Percentiles rank a stretch among this genome's conserved stretches.
phyloP scores from a whole-genome alignment of 2,797 vertebrate species.

The Avahi laniger region DNA sequence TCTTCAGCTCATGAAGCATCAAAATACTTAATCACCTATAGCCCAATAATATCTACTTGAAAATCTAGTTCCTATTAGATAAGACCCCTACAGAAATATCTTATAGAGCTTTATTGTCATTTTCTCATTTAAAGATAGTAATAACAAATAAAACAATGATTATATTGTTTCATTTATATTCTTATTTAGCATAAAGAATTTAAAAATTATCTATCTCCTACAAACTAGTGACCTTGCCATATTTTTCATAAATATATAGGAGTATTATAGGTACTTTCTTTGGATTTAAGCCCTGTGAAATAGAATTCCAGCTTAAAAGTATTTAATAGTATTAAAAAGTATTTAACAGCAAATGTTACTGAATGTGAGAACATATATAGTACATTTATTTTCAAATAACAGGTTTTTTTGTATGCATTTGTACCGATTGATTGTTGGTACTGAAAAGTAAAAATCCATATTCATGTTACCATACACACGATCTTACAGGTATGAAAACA shows the following conservation, averaged over 20 bases:
- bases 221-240: not conserved
- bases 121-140: not conserved
- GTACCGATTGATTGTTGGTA: not conserved
- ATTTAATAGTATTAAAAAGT: not conserved
- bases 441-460: not conserved
- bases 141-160: not conserved
- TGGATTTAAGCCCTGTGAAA: not conserved
- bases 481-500: constrained; percentile 49
- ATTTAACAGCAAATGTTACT: not conserved
- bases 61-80: not conserved
- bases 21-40: not conserved
- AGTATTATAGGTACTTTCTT: not conserved
- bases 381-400: constrained; percentile 10
- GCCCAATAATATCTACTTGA: not conserved
- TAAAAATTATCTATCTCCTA: not conserved
- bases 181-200: not conserved
- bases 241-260: not conserved
- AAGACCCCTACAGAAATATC: not conserved
- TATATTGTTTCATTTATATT: not conserved
- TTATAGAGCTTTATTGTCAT: not conserved
- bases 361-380: not conserved
- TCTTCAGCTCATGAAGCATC: not conserved
- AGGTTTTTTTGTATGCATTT: not conserved
- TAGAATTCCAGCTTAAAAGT: not conserved
- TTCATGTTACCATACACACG: not conserved